A percentile compares a stretch with the other conserved stretches of the same genome.
Evolutionary conservation across 2,888 invertebrate species (phyloP).

Genomic region (Rhamphomyia laevipes): DNA sequence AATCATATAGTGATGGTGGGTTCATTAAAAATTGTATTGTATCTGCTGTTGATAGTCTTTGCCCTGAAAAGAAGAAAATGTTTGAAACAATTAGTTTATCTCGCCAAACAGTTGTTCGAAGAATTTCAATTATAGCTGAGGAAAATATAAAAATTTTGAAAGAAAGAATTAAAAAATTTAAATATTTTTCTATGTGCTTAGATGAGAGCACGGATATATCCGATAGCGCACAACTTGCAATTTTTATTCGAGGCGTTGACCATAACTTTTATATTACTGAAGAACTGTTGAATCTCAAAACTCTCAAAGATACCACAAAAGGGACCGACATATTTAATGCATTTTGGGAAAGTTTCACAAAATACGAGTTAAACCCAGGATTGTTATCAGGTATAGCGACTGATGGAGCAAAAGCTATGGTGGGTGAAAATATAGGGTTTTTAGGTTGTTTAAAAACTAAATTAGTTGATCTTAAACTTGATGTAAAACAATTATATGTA

Average conservation of each 20-base stretch:
- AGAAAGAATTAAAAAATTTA: background rate
- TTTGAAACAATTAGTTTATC: background rate
- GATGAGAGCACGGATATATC: background rate
- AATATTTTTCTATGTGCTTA: background rate
- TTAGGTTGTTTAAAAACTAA: background rate
- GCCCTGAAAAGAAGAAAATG: background rate
- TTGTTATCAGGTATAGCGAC: background rate
- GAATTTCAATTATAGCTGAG: background rate
- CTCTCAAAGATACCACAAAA: background rate
- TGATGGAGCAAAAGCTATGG: background rate
- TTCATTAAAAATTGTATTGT: background rate
- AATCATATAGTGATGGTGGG: background rate
- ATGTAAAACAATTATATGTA: background rate
- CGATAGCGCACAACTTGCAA: background rate
- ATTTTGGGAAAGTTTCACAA: background rate
- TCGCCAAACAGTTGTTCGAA: background rate
- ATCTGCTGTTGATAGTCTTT: background rate
- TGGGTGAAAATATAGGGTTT: background rate
- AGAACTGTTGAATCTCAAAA: background rate
- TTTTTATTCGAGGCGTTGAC: background rate
- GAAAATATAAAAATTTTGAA: background rate
- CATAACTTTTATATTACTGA: background rate
- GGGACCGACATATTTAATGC: background rate
- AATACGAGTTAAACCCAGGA: background rate
- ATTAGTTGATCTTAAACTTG: background rate